Evolutionary conservation across 1,140 invertebrate species (phyloP).

Genomic region (Pseudachorutes palmiensis): DNA sequence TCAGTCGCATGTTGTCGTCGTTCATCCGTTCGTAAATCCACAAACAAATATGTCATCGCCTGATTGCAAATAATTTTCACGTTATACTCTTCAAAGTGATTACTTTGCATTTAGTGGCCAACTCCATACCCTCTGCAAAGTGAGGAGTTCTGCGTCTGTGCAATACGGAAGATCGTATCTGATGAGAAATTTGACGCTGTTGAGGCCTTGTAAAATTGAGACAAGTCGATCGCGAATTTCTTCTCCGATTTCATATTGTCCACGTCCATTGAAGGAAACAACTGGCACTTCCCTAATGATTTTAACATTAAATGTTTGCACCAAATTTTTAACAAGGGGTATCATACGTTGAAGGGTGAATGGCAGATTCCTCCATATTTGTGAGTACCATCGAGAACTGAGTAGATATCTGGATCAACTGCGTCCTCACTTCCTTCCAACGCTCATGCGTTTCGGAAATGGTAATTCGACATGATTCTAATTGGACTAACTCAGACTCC

Average conservation of each 20-base stretch:
- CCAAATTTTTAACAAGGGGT: neutral
- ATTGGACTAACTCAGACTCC: slow-evolving; percentile 18
- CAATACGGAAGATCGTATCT: slow-evolving; percentile 29
- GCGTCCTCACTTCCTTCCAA: slow-evolving; percentile 29
- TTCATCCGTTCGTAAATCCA: slow-evolving; percentile 26
- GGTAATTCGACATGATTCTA: slow-evolving; percentile 26
- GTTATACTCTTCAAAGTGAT: neutral
- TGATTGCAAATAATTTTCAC: slow-evolving; percentile 8
- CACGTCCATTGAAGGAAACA: neutral
- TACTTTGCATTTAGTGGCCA: neutral
- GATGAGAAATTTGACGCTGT: slow-evolving; percentile 31
- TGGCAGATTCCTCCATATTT: slow-evolving; percentile 24
- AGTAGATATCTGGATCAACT: slow-evolving; percentile 23
- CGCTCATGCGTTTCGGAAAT: slow-evolving; percentile 31
- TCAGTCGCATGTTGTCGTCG: slow-evolving; percentile 28
- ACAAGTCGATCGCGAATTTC: slow-evolving; percentile 35
- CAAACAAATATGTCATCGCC: slow-evolving; percentile 33
- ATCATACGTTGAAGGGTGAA: slow-evolving; percentile 2
- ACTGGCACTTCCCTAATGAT: neutral
- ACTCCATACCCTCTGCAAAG: slow-evolving; percentile 29
- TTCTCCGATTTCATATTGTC: slow-evolving; percentile 24
- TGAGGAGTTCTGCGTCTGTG: slow-evolving; percentile 20
- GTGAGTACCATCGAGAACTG: slow-evolving; percentile 24
- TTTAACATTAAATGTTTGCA: neutral
- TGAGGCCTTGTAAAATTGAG: slow-evolving; percentile 29